A percentile compares a stretch with the other conserved stretches of the same genome.
phyloP scores from a whole-genome alignment of 1,140 invertebrate species.

The Scaptomyza pallida region DNA sequence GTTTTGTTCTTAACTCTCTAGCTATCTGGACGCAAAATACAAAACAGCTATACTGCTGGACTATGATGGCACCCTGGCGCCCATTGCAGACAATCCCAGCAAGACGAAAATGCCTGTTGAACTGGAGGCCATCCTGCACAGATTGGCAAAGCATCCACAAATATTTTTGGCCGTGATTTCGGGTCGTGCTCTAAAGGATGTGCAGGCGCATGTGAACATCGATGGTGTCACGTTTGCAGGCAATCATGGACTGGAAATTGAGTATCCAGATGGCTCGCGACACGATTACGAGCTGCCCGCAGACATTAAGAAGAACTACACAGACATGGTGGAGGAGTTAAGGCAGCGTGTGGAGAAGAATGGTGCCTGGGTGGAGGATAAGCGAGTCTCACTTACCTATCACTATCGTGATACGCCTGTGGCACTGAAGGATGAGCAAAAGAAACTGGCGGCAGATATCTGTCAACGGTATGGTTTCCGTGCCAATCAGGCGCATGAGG shows the following conservation, averaged over 20 bases:
- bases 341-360: slow-evolving; percentile 92
- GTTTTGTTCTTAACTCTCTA: slow-evolving; percentile 68
- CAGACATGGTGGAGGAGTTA: slow-evolving; percentile 89
- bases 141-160: slow-evolving; percentile 92
- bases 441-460: slow-evolving; percentile 87
- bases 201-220: slow-evolving; percentile 94
- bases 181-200: slow-evolving; percentile 92
- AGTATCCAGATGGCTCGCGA: slow-evolving; percentile 94
- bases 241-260: slow-evolving; percentile 94
- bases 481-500: slow-evolving; percentile 91
- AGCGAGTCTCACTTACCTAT: slow-evolving; percentile 93
- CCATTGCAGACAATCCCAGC: slow-evolving; percentile 94
- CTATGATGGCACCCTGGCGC: slow-evolving; percentile 95
- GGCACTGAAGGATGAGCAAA: slow-evolving; percentile 86
- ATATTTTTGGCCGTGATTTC: slow-evolving; percentile 94
- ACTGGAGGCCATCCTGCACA: slow-evolving; percentile 91
- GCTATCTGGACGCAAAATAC: slow-evolving; percentile 91
- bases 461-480: slow-evolving; percentile 91
- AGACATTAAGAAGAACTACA: slow-evolving; percentile 92
- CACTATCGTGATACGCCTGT: slow-evolving; percentile 93
- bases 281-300: slow-evolving; percentile 94
- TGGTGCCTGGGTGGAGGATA: slow-evolving; percentile 96
- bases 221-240: slow-evolving; percentile 94
- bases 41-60: slow-evolving; percentile 93
- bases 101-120: slow-evolving; percentile 91